Evolutionary conservation across 2,888 invertebrate genomes (phyloP), one percentile per base, ranked within the genome.

Genomic region (Calliphora vomitoria): DNA sequence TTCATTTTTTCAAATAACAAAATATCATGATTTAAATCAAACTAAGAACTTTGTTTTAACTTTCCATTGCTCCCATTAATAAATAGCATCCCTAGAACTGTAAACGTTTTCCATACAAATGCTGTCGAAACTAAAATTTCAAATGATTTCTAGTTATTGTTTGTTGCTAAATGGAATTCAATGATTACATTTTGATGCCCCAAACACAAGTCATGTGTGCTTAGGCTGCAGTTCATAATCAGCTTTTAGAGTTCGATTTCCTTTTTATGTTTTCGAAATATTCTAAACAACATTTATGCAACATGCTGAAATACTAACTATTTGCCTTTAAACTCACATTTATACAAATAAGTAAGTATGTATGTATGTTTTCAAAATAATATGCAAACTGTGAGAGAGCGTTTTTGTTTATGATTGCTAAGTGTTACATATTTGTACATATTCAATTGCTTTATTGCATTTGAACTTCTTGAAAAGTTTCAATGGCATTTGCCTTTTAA

Each of bases 391-490:
- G 38, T 78, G 78, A 41, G 35, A 20, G 44, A 5, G 35, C 6
- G 4, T 35, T 74, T 25, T 31, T 60, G 50, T 31, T 76, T 47
- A 11, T 47, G 76, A 50, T 62, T 31, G 50, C 8, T 15, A 60
- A 79, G 68, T 69, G 58, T 79, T 68, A 10, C 58, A 58, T 44
- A n/a, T 58, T 68, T 79, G 72, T 74, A 31, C 15, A 35, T 38
- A 53, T 78, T 55, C 66, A 38, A 66, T 66, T 66, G 64, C 25
- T 78, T 78, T 78, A 66, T 78, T 71, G 71, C 62, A 71, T 53
- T 71, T 71, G 35, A 20, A 62, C 62, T 71, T 11, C 60, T 69
- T 50, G 60, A 80, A 69, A 71, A 62, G 20, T 62, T 71, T 60
- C 20, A 47, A 79, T 69, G 25, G 44, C 13, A 4, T 69, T 55